phyloP scores from a whole-genome alignment of 2,797 vertebrate species.

The Megaceryle alcyon region DNA sequence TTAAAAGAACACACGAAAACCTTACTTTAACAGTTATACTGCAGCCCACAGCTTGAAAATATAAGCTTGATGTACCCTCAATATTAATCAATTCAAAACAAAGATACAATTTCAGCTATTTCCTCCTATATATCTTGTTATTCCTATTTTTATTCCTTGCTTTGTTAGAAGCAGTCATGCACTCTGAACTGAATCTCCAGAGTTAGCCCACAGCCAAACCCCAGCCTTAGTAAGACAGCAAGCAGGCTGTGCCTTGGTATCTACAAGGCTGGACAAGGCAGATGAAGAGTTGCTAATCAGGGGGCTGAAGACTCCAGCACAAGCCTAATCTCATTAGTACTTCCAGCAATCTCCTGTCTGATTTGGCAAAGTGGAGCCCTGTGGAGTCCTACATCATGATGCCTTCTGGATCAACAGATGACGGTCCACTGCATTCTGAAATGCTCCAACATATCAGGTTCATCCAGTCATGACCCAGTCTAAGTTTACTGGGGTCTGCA shows the following conservation, averaged over 20 bases:
- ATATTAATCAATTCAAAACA: not conserved
- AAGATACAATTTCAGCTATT: not conserved
- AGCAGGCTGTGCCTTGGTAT: not conserved
- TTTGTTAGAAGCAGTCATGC: not conserved
- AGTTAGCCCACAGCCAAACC: not conserved
- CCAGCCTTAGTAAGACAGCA: not conserved
- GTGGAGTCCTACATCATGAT: not conserved
- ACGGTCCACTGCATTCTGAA: not conserved
- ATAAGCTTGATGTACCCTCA: not conserved
- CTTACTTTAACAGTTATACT: not conserved
- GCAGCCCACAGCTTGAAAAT: not conserved
- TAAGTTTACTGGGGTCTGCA: not conserved
- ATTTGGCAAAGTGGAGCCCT: not conserved
- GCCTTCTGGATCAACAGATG: conserved; percentile 11
- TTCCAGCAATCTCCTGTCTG: not conserved
- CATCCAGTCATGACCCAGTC: not conserved
- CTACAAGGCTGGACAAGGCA: not conserved
- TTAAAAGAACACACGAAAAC: not conserved
- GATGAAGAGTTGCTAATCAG: not conserved
- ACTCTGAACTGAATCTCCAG: not conserved
- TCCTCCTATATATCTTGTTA: not conserved
- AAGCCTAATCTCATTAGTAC: not conserved
- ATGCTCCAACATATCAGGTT: conserved; percentile 13
- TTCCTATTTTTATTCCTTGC: not conserved
- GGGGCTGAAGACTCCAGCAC: not conserved